Evolutionary conservation across 2,797 vertebrate species (phyloP).

Genomic region (Alfaro cultratus): DNA sequence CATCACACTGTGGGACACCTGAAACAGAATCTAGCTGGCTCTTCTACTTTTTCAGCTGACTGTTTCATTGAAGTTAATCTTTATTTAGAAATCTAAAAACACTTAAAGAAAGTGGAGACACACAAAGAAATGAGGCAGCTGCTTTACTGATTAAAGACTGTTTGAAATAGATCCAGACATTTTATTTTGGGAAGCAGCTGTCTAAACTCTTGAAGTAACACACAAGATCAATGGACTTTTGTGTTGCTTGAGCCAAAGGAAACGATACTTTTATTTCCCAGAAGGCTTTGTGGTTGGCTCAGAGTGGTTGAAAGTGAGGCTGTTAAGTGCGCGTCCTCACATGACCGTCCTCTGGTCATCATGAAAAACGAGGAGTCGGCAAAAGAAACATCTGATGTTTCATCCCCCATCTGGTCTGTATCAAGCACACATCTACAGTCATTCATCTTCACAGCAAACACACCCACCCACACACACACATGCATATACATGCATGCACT

Average conservation of each 20-base stretch:
- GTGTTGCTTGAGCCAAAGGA: slow-evolving; percentile 3
- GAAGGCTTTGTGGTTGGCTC: neutral
- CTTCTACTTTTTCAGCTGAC: slow-evolving; percentile 37
- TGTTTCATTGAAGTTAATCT: slow-evolving; percentile 27
- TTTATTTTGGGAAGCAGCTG: slow-evolving; percentile 44
- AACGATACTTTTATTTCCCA: no score
- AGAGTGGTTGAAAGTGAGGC: neutral
- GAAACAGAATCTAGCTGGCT: neutral
- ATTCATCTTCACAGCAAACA: slow-evolving; percentile 1
- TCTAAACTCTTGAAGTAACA: slow-evolving; percentile 16
- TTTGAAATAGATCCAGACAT: slow-evolving; percentile 56
- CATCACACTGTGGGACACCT: neutral
- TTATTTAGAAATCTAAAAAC: slow-evolving; percentile 34
- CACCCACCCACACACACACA: neutral
- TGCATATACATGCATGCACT: neutral
- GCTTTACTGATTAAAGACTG: slow-evolving; percentile 43
- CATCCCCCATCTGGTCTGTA: slow-evolving; percentile 32
- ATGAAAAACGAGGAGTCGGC: slow-evolving; percentile 28
- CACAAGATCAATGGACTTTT: slow-evolving; percentile 18
- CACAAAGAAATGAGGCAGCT: slow-evolving; percentile 3
- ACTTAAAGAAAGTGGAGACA: neutral
- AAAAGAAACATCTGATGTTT: slow-evolving; percentile 16
- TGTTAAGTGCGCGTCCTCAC: neutral
- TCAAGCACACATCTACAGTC: neutral
- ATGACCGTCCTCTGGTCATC: slow-evolving; percentile 3